Conservation (phyloP, 2,113 vertebrate species). For the Hydropotes inermis region DNA sequence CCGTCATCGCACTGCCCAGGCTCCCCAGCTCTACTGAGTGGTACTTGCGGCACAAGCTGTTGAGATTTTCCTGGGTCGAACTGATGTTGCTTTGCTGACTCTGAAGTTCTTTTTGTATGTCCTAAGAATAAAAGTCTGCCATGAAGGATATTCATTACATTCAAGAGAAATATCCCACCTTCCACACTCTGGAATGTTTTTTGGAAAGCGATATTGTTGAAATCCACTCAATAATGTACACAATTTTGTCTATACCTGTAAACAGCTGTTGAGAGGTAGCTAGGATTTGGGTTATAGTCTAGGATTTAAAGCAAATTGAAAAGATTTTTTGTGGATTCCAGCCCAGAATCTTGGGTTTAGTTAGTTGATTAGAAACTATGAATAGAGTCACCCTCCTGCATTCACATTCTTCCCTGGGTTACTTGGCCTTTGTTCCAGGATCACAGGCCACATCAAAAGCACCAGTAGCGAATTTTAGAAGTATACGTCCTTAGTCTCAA, state of each 20-base stretch:
- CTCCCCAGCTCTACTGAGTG: constrained; percentile 88
- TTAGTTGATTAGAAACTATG: background rate
- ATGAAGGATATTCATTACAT: background rate
- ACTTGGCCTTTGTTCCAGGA: background rate
- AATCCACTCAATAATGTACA: background rate
- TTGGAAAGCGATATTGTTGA: background rate
- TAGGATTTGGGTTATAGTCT: background rate
- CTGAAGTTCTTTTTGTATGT: constrained; percentile 89
- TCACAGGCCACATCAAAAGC: background rate
- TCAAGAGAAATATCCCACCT: background rate
- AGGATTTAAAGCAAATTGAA: background rate
- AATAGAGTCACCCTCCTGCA: background rate
- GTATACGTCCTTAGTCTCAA: background rate
- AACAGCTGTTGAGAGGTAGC: background rate
- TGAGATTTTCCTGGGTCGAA: constrained; percentile 86
- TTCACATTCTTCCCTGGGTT: background rate
- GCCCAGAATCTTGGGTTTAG: background rate
- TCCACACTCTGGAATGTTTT: background rate
- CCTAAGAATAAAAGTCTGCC: constrained; percentile 77
- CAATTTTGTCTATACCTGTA: background rate
- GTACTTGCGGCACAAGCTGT: constrained; percentile 89
- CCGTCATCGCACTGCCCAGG: constrained; percentile 87
- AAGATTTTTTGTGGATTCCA: background rate
- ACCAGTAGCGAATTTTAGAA: background rate
- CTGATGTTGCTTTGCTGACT: constrained; percentile 88